Conservation (phyloP, 1,140 invertebrate genomes). For the Artemia franciscana region DNA sequence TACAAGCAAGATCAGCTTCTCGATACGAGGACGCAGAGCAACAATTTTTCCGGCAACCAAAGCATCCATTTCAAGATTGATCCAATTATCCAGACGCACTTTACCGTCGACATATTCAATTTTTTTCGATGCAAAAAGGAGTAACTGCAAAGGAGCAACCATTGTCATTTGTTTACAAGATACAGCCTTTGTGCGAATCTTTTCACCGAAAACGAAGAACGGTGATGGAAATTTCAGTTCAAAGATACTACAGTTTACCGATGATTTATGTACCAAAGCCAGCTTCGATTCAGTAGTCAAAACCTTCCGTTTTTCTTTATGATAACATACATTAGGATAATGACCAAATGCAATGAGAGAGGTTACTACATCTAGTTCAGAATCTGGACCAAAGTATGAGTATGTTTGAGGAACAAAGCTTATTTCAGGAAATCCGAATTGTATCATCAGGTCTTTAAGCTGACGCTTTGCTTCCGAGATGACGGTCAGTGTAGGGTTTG, state of each 20-base stretch:
- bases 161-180: slow-evolving; percentile 93
- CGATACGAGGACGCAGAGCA: slow-evolving; percentile 61
- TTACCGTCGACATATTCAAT: slow-evolving; percentile 33
- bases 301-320: slow-evolving; percentile 87
- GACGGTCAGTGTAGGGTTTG: slow-evolving; percentile 60
- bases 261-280: slow-evolving; percentile 86
- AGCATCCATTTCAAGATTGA: slow-evolving; percentile 66
- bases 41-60: slow-evolving; percentile 50
- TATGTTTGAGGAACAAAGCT: slow-evolving; percentile 20
- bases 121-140: slow-evolving; percentile 74
- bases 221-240: slow-evolving; percentile 71
- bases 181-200: slow-evolving; percentile 86
- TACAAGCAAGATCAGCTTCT: slow-evolving; percentile 51
- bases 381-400: slow-evolving; percentile 36
- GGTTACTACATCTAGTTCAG: slow-evolving; percentile 57
- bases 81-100: slow-evolving; percentile 68
- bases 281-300: slow-evolving; percentile 81
- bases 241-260: slow-evolving; percentile 71
- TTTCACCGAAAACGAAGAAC: slow-evolving; percentile 94
- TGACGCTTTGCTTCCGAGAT: slow-evolving; percentile 83
- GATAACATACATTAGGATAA: slow-evolving; percentile 88
- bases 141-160: slow-evolving; percentile 75
- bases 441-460: slow-evolving; percentile 53
- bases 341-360: slow-evolving; percentile 67
- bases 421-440: slow-evolving; percentile 70